Evolutionary conservation across 2,888 invertebrate species (phyloP).

Genomic region (Alcis repandata): DNA sequence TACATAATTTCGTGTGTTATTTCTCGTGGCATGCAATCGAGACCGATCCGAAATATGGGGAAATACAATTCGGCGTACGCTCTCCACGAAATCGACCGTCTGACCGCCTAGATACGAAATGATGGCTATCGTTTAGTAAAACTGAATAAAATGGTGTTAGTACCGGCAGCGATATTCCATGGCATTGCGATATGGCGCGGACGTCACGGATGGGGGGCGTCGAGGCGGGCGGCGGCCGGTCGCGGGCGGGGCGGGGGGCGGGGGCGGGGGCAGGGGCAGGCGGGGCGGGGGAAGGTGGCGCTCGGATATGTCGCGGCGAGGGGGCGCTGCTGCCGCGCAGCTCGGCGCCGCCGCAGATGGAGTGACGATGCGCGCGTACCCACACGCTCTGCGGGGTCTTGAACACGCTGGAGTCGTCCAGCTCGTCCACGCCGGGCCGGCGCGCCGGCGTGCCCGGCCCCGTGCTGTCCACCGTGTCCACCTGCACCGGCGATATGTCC

Average conservation of each 20-base stretch:
- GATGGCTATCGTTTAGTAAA: slow-evolving; percentile 76
- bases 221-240: slow-evolving; percentile 75
- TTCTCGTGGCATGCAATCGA: slow-evolving; percentile 66
- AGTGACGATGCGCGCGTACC: slow-evolving; percentile 73
- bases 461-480: slow-evolving; percentile 80
- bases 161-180: slow-evolving; percentile 87
- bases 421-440: slow-evolving; percentile 68
- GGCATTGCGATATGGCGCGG: slow-evolving; percentile 84
- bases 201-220: slow-evolving; percentile 78
- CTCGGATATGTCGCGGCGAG: slow-evolving; percentile 50
- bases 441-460: slow-evolving; percentile 66
- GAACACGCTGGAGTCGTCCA: slow-evolving; percentile 76
- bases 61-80: slow-evolving; percentile 36
- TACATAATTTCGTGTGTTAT: slow-evolving; percentile 54
- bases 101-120: slow-evolving; percentile 57
- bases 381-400: slow-evolving; percentile 80
- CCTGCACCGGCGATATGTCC: slow-evolving; percentile 80
- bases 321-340: slow-evolving; percentile 53
- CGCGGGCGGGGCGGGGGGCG: slow-evolving; percentile 66
- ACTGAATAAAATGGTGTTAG: slow-evolving; percentile 86
- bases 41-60: slow-evolving; percentile 50
- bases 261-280: too few relatives aligned
- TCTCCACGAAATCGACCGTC: slow-evolving; percentile 42
- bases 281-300: slow-evolving; percentile 45
- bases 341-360: slow-evolving; percentile 69